phyloP scores from a whole-genome alignment of 2,888 invertebrate species.

The Heteropelma amictum region DNA sequence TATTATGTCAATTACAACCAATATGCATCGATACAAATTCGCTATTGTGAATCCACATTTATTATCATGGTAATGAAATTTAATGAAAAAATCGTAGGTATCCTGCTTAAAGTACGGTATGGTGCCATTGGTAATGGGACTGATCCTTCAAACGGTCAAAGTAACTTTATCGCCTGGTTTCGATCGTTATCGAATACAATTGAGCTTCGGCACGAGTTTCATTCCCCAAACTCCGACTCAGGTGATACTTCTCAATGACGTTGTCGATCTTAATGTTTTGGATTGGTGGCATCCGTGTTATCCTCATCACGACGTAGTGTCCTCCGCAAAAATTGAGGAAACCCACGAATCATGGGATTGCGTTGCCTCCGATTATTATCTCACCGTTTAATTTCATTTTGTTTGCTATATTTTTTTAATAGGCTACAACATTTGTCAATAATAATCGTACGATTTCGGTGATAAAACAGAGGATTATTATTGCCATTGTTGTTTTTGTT shows the following conservation, averaged over 20 bases:
- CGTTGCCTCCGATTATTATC: constrained; percentile 36
- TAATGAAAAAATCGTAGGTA: constrained; percentile 76
- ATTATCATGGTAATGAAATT: neutral
- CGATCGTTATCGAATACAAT: constrained; percentile 79
- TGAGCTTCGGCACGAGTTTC: constrained; percentile 80
- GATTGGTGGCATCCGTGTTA: constrained; percentile 86
- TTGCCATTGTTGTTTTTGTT: too few relatives aligned
- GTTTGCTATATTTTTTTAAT: too few relatives aligned
- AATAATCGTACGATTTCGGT: too few relatives aligned
- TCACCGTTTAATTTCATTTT: constrained; percentile 44
- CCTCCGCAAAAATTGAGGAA: constrained; percentile 63
- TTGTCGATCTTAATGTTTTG: constrained; percentile 79
- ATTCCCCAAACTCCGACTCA: constrained; percentile 73
- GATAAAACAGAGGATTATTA: too few relatives aligned
- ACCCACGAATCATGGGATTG: constrained; percentile 68
- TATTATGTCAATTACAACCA: too few relatives aligned
- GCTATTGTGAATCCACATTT: neutral
- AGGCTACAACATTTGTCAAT: too few relatives aligned
- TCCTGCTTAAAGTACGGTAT: constrained; percentile 80
- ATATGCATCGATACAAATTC: neutral
- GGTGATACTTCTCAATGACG: constrained; percentile 78
- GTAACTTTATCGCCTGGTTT: constrained; percentile 80
- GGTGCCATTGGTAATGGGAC: constrained; percentile 81
- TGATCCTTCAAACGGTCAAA: constrained; percentile 80
- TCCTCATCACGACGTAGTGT: constrained; percentile 76